These are phyloP conservation scores for Macrotis lagotis DNA, from an alignment of 2,113 vertebrate species.

Conservation along the genomic window DNA sequence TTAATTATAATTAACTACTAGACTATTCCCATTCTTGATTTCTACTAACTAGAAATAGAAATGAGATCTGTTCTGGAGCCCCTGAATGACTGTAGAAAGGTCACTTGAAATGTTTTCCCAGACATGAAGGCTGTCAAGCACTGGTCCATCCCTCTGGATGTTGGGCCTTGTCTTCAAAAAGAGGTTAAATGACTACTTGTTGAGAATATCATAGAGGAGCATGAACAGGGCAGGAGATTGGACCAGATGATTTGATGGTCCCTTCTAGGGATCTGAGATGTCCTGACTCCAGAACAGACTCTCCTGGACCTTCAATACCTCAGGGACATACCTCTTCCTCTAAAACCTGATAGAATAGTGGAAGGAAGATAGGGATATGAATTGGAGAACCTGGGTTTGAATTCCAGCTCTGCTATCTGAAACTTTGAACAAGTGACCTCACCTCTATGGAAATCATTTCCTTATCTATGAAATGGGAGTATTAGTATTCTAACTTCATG, in stretches of 20 bases:
- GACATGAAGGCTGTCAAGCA: neutral
- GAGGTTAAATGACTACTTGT: neutral
- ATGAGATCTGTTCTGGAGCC: neutral
- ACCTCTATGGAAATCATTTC: constrained; percentile 7
- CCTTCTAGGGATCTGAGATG: neutral
- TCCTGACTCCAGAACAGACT: neutral
- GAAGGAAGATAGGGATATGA: neutral
- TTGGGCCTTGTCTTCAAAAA: neutral
- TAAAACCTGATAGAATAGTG: neutral
- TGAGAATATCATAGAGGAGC: neutral
- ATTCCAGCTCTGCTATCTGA: neutral
- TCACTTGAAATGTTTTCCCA: neutral
- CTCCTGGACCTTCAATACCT: neutral
- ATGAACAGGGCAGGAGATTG: neutral
- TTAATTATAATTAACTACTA: neutral
- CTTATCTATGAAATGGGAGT: neutral
- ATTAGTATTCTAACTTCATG: neutral
- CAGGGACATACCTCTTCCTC: neutral
- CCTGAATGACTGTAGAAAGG: neutral
- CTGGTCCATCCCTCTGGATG: neutral
- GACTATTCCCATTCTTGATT: neutral
- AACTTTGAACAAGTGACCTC: constrained; percentile 46
- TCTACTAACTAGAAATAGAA: neutral
- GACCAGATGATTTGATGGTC: neutral
- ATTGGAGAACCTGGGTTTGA: neutral